phyloP scores from a whole-genome alignment of 2,113 vertebrate species.

The Opisthocomus hoazin region DNA sequence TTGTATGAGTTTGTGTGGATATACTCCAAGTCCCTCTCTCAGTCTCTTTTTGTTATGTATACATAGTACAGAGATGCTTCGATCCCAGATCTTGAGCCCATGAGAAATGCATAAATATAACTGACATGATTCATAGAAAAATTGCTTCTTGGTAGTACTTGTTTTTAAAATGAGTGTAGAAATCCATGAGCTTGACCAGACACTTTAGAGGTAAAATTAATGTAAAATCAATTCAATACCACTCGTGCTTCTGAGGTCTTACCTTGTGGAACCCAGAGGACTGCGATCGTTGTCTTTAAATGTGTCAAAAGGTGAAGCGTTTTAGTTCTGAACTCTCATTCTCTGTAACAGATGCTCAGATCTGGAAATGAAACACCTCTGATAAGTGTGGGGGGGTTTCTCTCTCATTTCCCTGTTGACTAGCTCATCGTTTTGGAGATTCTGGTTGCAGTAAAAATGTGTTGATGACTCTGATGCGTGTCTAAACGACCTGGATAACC shows the following conservation, averaged over 20 bases:
- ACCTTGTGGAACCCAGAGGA: not conserved
- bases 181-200: not conserved
- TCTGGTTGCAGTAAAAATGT: not conserved
- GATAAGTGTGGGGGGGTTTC: not conserved
- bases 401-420: not conserved
- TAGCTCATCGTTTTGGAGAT: not conserved
- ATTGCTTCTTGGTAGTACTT: not conserved
- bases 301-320: not conserved
- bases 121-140: not conserved
- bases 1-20: not conserved
- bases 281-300: not conserved
- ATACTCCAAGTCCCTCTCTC: not conserved
- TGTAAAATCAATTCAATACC: not conserved
- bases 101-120: not conserved
- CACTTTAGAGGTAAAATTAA: not conserved
- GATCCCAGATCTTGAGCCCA: not conserved
- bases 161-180: not conserved
- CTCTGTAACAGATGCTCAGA: not conserved
- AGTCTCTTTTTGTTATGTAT: not conserved
- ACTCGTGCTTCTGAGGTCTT: not conserved
- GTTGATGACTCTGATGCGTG: not conserved
- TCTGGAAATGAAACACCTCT: constrained; percentile 10
- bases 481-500: not conserved
- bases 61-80: not conserved
- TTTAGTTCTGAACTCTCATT: not conserved